Percentiles rank a stretch among this genome's conserved stretches.
Evolutionary conservation across 2,113 vertebrate species (phyloP).

Genomic region (Spea multiplicata): DNA sequence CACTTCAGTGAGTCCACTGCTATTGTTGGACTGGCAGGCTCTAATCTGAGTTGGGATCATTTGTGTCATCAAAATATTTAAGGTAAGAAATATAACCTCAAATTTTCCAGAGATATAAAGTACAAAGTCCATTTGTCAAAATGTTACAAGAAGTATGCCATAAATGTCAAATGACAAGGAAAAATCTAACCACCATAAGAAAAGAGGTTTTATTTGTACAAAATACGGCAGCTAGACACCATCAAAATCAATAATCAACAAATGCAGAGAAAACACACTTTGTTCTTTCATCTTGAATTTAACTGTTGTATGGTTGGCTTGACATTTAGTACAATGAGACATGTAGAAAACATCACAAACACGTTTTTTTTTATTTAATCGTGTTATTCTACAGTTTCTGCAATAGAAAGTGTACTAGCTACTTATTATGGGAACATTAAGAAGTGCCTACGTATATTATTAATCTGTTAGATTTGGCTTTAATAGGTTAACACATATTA

Average conservation of each 20-base stretch:
- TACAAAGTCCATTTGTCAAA: slow-evolving; percentile 11
- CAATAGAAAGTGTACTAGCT: too few species aligned
- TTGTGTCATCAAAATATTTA: slow-evolving; percentile 1
- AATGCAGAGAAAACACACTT: too few species aligned
- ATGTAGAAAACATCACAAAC: too few species aligned
- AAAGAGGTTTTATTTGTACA: neutral
- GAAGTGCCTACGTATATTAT: too few species aligned
- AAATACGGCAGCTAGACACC: neutral
- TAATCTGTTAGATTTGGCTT: too few species aligned
- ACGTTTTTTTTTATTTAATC: too few species aligned
- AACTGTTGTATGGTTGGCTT: too few species aligned
- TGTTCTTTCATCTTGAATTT: too few species aligned
- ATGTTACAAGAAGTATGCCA: slow-evolving; percentile 2
- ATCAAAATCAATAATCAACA: neutral
- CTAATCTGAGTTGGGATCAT: slow-evolving; percentile 30
- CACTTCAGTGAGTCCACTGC: neutral
- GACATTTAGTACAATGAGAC: too few species aligned
- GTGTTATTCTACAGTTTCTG: too few species aligned
- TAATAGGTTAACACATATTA: too few species aligned
- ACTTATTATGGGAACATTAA: too few species aligned
- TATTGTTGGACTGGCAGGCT: slow-evolving; percentile 30
- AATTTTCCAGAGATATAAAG: slow-evolving; percentile 9
- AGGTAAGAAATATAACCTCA: slow-evolving; percentile 11
- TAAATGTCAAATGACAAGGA: slow-evolving; percentile 20
- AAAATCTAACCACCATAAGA: neutral